These are phyloP conservation scores for Caenorhabditis uteleia DNA, from an alignment of 2,888 invertebrate genomes.

Conservation along the genomic window DNA sequence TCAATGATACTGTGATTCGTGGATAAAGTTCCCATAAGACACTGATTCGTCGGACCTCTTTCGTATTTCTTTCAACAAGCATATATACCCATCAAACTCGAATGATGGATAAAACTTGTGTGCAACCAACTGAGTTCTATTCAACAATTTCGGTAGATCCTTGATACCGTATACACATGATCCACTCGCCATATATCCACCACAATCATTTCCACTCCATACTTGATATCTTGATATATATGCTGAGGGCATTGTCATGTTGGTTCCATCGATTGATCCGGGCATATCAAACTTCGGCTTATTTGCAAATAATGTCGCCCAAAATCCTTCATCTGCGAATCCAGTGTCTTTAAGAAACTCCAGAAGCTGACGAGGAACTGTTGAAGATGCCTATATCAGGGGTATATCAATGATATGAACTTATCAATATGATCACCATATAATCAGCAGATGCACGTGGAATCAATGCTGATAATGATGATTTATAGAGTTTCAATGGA, in stretches of 20 bases:
- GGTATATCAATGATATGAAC: too few species aligned
- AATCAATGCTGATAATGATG: constrained; percentile 38
- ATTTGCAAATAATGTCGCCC: background rate
- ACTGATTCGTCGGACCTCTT: too few species aligned
- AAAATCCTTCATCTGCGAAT: background rate
- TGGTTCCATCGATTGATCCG: background rate
- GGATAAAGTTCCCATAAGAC: too few species aligned
- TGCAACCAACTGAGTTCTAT: constrained; percentile 26
- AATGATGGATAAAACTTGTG: constrained; percentile 48
- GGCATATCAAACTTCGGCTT: background rate
- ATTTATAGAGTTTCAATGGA: constrained; percentile 42
- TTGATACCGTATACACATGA: constrained; percentile 45
- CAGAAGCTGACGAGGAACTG: constrained; percentile 4
- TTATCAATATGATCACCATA: constrained; percentile 8
- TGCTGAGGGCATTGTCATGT: background rate
- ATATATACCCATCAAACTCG: constrained; percentile 44
- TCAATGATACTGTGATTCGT: too few species aligned
- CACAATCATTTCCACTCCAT: constrained; percentile 4
- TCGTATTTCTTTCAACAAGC: constrained; percentile 42
- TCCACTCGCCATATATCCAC: constrained; percentile 13
- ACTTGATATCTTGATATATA: constrained; percentile 42
- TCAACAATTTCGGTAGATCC: constrained; percentile 21
- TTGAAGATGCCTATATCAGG: constrained; percentile 12
- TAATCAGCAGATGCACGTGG: constrained; percentile 32
- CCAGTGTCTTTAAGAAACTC: background rate